phyloP scores from a whole-genome alignment of 2,888 invertebrate species.

The Synergus gifuensis region DNA sequence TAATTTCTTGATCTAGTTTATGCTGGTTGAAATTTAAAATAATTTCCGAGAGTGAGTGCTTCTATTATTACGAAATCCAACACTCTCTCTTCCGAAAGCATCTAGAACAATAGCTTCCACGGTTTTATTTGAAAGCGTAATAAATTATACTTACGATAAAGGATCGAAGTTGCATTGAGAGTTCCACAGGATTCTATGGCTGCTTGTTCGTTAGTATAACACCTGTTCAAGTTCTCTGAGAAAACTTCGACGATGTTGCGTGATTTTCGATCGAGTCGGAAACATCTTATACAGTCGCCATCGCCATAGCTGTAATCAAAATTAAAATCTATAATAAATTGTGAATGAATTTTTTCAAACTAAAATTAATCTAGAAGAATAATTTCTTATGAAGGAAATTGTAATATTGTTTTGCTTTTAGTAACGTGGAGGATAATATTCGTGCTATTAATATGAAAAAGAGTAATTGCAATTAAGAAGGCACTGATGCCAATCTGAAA shows the following conservation, averaged over 20 bases:
- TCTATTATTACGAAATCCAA: no score
- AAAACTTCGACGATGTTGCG: slow-evolving; percentile 82
- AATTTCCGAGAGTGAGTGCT: no score
- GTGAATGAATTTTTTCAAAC: background rate
- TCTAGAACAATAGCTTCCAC: no score
- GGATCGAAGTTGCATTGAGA: slow-evolving; percentile 77
- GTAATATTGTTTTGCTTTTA: background rate
- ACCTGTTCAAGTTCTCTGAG: slow-evolving; percentile 81
- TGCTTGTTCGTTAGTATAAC: slow-evolving; percentile 81
- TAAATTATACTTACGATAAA: slow-evolving; percentile 80
- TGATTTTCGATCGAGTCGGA: slow-evolving; percentile 81
- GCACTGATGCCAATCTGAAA: slow-evolving; percentile 15
- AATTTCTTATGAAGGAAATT: background rate
- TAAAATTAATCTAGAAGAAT: background rate
- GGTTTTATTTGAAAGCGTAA: background rate
- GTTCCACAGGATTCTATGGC: slow-evolving; percentile 80
- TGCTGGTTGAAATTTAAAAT: background rate
- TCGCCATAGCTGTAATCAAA: slow-evolving; percentile 78
- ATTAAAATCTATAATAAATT: background rate
- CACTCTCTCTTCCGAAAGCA: no score
- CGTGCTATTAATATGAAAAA: background rate
- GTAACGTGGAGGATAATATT: background rate
- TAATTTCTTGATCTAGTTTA: background rate
- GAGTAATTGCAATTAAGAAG: slow-evolving; percentile 33
- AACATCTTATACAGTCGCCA: slow-evolving; percentile 82